Evolutionary conservation across 2,113 vertebrate species (phyloP).

Genomic region (Pitta sordida): DNA sequence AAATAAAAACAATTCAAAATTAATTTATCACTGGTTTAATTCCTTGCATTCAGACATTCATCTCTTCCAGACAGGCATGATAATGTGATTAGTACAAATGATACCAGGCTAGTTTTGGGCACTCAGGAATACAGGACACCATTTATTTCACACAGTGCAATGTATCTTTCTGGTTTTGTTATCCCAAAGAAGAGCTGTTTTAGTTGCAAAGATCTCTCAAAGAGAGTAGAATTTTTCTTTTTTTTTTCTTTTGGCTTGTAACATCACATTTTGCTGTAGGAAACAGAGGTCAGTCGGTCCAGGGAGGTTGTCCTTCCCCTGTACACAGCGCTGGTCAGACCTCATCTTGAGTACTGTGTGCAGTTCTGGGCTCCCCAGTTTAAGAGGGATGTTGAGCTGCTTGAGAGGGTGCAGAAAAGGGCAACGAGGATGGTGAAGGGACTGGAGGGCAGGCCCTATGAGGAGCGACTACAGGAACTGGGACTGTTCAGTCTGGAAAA

Average conservation of each 20-base stretch:
- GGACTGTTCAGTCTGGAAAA: too few species aligned
- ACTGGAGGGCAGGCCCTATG: too few species aligned
- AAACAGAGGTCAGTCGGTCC: background rate
- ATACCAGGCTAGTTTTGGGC: background rate
- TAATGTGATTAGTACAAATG: background rate
- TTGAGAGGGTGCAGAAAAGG: too few species aligned
- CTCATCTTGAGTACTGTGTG: too few species aligned
- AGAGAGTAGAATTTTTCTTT: background rate
- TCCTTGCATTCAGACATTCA: background rate
- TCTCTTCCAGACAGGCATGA: background rate
- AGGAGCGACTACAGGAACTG: too few species aligned
- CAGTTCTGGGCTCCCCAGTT: too few species aligned
- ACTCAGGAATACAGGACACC: background rate
- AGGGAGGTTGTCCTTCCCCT: too few species aligned
- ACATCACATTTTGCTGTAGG: background rate
- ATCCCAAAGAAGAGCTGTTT: background rate
- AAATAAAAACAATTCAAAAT: background rate
- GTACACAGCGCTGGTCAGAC: too few species aligned
- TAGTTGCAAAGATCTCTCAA: background rate
- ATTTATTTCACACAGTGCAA: background rate
- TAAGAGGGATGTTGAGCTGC: too few species aligned
- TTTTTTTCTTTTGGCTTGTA: background rate
- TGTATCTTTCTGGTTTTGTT: background rate
- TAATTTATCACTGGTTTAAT: background rate
- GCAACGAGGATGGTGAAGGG: too few species aligned